Evolutionary conservation across 2,888 invertebrate species (phyloP), one percentile per base, ranked within the genome.

Genomic region (Ceraclea dissimilis): DNA sequence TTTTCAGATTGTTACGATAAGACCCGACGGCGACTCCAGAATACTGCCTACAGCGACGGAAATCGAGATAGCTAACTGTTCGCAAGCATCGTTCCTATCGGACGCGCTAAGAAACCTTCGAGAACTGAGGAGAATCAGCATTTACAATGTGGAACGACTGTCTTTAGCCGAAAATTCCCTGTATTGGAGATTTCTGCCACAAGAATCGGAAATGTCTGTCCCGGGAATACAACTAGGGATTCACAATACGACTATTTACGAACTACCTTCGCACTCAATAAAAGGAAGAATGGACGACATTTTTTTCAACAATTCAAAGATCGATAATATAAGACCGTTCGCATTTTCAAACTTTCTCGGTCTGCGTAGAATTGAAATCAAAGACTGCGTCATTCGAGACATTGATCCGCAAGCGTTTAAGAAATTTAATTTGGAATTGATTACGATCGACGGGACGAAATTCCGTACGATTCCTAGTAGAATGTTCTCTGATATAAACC

Each of bases 351-450:
- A 86, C 68, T 78, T 89, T 46, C 75, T 78, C 49, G 81, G 82
- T 63, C 81, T 82, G 51, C 80, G 84, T 63, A 79, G 76, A 51
- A 76, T 90, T 57, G 80, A 81, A 62, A 72, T 91, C 61, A 75
- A 74, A 31, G 78, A 84, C 64, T 83, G 84, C 56, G 68, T 69
- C 2, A 76, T 87, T 47, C 74, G 79, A 44, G 78, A 74, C 50
- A 78, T 89, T 49, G 84, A 86, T 63, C 79, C 79, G 43, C 83
- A 90, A 71, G 82, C 88, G 2, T 89, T 91, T 66, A 91, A 90
- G 66, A 88, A 88, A 70, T 88, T 91, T 66, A 80, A 83, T 21
- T 81, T 86, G 0, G 78, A 80, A 33, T 80, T 81, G 62, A 78
- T 91, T 61, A 74, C 81, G 62, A 70, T 91, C 51, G 76, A 78